These are phyloP conservation scores for Gandaritis pyraliata DNA, from an alignment of 2,888 invertebrate genomes.

Conservation along the genomic window DNA sequence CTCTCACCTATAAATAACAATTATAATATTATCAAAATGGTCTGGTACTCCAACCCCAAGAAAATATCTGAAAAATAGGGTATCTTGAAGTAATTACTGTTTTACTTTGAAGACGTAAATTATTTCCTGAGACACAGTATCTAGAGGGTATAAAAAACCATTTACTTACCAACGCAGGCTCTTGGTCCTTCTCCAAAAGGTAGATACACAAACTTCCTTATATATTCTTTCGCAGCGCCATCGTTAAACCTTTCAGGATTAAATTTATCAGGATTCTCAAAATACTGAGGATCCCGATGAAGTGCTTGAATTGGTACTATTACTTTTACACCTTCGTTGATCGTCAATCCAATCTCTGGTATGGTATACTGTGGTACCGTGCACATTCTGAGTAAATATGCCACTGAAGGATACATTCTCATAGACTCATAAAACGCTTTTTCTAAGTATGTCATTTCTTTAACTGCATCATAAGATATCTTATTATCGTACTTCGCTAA, in stretches of 20 bases:
- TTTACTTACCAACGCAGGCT: constrained; percentile 69
- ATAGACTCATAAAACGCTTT: constrained; percentile 73
- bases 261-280: constrained; percentile 64
- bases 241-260: constrained; percentile 69
- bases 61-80: too few species aligned
- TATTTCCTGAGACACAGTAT: too few species aligned
- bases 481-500: constrained; percentile 63
- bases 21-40: background rate
- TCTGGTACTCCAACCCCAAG: too few species aligned
- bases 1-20: constrained; percentile 59
- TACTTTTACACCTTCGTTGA: constrained; percentile 64
- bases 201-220: constrained; percentile 62
- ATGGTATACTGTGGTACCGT: constrained; percentile 68
- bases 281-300: constrained; percentile 71
- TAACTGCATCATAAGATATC: constrained; percentile 70
- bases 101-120: too few species aligned
- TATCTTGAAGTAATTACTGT: too few species aligned
- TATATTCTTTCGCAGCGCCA: constrained; percentile 55
- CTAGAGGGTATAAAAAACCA: too few species aligned
- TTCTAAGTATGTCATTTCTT: constrained; percentile 72
- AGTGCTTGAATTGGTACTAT: constrained; percentile 72
- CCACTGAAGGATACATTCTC: constrained; percentile 74
- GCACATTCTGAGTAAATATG: constrained; percentile 66
- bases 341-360: constrained; percentile 68
- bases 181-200: constrained; percentile 77